Conservation (phyloP, 2,113 vertebrate genomes). For the Pleuronectes platessa region DNA sequence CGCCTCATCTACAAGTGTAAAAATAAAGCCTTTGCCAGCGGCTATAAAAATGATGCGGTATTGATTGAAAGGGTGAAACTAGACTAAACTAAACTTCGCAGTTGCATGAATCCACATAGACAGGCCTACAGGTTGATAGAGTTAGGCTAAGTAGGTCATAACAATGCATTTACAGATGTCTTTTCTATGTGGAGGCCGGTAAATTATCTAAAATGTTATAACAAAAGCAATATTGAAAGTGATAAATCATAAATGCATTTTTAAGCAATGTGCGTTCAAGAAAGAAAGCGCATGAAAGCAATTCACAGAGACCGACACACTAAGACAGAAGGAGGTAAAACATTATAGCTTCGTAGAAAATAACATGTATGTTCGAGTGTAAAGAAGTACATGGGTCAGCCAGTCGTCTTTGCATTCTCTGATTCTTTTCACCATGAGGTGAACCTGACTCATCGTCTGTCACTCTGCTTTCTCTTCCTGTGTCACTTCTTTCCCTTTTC, state of each 20-base stretch:
- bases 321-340: constrained; percentile 46
- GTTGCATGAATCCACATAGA: no score
- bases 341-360: constrained; percentile 10
- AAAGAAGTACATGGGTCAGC: no score
- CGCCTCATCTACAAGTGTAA: background rate
- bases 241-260: no score
- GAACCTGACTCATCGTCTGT: background rate
- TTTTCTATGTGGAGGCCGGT: no score
- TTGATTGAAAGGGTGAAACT: no score
- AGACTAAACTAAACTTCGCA: no score
- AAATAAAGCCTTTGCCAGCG: background rate
- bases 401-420: background rate
- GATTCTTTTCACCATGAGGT: background rate
- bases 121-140: background rate
- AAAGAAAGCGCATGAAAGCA: background rate
- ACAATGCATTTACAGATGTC: background rate
- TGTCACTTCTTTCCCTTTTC: constrained; percentile 4
- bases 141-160: background rate
- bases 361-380: no score
- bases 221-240: no score
- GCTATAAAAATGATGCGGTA: background rate
- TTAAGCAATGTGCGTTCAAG: background rate
- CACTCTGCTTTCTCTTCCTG: constrained; percentile 29
- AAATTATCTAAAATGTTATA: no score
- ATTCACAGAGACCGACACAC: constrained; percentile 25